Base-by-base conservation (phyloP, 2,797 vertebrate species). In the Onychomys torridus region DNA sequence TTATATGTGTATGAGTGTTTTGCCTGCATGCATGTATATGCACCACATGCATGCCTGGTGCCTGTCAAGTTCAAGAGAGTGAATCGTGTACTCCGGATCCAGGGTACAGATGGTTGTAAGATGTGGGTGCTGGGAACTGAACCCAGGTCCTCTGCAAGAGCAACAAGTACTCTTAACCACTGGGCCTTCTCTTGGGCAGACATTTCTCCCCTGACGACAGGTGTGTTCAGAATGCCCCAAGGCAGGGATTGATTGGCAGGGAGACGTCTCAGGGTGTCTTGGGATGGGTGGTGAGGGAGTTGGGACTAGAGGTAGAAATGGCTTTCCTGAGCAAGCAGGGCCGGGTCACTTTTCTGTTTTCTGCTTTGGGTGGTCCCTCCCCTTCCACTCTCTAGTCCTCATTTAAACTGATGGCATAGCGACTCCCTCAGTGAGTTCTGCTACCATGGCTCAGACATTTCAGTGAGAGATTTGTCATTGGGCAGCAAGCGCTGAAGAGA, bases 381-480 rank as follows among this genome's bases (percentile, higher is more conserved):
- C 11, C 49, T 1, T 11, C 13, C 14, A 57, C 82, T 78, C 4
- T 1, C 1, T 34, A 46, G 14, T 61, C 32, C 49, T 76, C 27
- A 77, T 76, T 92, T 96, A 95, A 57, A 77, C 89, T 79, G 94
- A 95, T 52, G 37, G 59, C 34, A 8, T 89, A 89, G 86, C 86
- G 69, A 27, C 76, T 93, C 32, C 46, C 32, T 75, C 86, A 91
- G 59, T 40, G 76, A 96, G 61, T 90, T 32, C 65, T 52, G 34
- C 81, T 77, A 78, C 16, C 43, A 89, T 27, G 0, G 2, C 49
- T 63, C 73, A 91, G 63, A 34, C n/a, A 55, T 89, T 77, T 91
- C 73, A 49, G 69, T 61, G 32, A 86, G 77, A 94, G 85, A 78
- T 57, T 65, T 55, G 87, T 75, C 37, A 27, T 76, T 63, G 49